Conservation (phyloP, 2,797 vertebrate species). For the Vireo griseus region DNA sequence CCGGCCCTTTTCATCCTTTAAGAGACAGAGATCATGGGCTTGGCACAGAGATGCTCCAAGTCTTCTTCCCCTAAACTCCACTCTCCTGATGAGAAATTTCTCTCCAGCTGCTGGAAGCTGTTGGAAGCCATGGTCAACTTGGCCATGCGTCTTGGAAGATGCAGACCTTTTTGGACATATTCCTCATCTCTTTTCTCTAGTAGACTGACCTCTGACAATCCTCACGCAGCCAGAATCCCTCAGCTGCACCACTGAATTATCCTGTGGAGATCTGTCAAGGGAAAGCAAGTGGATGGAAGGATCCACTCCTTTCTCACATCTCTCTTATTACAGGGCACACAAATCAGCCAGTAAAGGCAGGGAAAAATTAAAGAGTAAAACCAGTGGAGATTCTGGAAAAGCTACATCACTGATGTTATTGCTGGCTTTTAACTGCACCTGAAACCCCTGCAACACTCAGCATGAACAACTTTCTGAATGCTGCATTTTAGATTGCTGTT, state of each 20-base stretch:
- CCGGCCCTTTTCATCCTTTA: neutral
- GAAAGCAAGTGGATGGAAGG: neutral
- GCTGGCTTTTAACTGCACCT: neutral
- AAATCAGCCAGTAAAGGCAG: neutral
- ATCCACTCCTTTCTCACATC: neutral
- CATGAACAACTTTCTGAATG: neutral
- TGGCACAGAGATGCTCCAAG: neutral
- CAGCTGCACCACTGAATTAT: neutral
- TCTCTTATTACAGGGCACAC: neutral
- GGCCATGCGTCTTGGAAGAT: neutral
- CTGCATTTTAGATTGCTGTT: neutral
- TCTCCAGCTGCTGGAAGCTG: neutral
- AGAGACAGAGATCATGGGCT: rapidly evolving
- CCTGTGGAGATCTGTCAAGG: neutral
- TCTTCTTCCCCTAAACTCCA: neutral
- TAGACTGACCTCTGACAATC: neutral
- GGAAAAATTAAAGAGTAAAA: neutral
- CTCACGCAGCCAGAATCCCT: neutral
- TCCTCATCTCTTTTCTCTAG: neutral
- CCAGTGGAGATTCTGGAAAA: neutral
- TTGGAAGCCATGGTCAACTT: neutral
- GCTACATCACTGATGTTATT: neutral
- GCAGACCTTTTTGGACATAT: neutral
- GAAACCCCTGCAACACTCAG: neutral
- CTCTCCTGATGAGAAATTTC: neutral